phyloP scores from a whole-genome alignment of 2,888 invertebrate genomes.

The Salpingus planirostris region DNA sequence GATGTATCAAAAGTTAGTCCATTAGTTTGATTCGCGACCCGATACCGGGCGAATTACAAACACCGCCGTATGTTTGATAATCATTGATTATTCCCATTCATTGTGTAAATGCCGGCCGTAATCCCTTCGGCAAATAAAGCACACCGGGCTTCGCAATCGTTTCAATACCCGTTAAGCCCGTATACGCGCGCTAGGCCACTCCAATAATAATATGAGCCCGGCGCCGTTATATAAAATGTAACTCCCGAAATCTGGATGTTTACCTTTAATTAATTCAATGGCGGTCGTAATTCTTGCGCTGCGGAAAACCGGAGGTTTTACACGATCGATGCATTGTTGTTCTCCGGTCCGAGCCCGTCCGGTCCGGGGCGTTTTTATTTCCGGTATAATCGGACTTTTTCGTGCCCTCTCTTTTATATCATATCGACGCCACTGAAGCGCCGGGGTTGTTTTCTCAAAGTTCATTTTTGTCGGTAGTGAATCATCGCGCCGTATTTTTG shows the following conservation, averaged over 20 bases:
- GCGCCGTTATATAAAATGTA: conserved; percentile 19
- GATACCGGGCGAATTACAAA: conserved; percentile 15
- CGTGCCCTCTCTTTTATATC: no score
- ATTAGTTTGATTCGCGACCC: conserved; percentile 15
- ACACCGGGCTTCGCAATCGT: conserved; percentile 17
- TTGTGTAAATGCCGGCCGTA: conserved; percentile 24
- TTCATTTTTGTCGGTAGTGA: no score
- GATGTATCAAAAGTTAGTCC: conserved; percentile 15
- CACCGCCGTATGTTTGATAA: conserved; percentile 20
- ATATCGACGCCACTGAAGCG: no score
- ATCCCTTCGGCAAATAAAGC: conserved; percentile 25
- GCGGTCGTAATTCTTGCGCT: not conserved
- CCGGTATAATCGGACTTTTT: no score
- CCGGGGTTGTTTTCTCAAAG: no score
- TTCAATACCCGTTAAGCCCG: conserved; percentile 21
- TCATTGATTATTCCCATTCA: conserved; percentile 27
- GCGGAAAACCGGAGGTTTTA: no score
- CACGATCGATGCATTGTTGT: no score
- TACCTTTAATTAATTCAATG: conserved; percentile 23
- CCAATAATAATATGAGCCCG: no score
- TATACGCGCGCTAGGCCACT: conserved; percentile 12
- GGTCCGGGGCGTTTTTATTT: no score
- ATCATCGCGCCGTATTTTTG: no score
- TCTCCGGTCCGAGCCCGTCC: no score
- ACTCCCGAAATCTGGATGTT: conserved; percentile 20